A percentile compares a stretch with the other conserved stretches of the same genome.
These are phyloP conservation scores for Pituophis catenifer DNA, from an alignment of 2,113 vertebrate genomes.

Conservation along the genomic window DNA sequence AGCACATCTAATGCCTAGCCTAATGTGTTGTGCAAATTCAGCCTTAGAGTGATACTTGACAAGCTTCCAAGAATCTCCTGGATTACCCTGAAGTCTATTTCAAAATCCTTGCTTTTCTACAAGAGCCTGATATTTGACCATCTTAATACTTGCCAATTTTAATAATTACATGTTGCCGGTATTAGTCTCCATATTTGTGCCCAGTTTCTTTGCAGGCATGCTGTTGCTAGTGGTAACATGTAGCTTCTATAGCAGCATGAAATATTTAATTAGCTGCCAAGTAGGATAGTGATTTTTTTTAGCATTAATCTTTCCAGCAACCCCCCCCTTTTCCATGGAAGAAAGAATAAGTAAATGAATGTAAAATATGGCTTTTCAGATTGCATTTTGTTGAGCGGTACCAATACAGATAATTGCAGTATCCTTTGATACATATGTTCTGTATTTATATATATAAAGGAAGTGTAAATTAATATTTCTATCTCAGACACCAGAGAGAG, in stretches of 20 bases:
- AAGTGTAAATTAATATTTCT: neutral
- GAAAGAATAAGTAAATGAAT: constrained; percentile 7
- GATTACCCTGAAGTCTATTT: neutral
- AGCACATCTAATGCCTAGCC: neutral
- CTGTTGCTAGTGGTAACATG: constrained; percentile 45
- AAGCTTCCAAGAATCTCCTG: neutral
- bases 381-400: neutral
- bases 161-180: constrained; percentile 44
- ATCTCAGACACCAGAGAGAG: neutral
- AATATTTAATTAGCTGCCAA: constrained; percentile 59
- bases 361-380: neutral
- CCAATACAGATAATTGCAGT: neutral
- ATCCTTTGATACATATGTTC: neutral
- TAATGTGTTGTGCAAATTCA: neutral
- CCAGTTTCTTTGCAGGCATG: constrained; percentile 44
- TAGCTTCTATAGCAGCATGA: constrained; percentile 45
- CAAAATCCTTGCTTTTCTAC: neutral
- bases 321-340: neutral
- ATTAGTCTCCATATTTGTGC: constrained; percentile 54
- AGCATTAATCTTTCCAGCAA: constrained; percentile 31
- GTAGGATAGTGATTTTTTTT: constrained; percentile 46
- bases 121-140: constrained; percentile 7
- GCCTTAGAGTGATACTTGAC: neutral
- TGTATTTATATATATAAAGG: neutral
- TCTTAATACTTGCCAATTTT: constrained; percentile 47